Evolutionary conservation across 2,113 vertebrate species (phyloP).

Genomic region (Nothoprocta perdicaria): DNA sequence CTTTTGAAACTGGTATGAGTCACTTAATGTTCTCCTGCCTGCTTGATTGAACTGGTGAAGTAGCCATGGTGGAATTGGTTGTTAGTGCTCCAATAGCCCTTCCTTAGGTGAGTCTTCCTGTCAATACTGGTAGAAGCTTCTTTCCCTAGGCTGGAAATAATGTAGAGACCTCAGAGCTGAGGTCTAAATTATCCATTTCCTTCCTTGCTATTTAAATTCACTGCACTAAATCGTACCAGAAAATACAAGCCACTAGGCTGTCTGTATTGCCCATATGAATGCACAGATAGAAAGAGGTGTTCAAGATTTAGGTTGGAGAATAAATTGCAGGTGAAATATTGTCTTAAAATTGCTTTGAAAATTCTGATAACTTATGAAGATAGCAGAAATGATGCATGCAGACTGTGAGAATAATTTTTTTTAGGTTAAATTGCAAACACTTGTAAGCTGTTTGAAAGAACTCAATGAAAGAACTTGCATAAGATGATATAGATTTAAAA

Average conservation of each 20-base stretch:
- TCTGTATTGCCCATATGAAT: not conserved
- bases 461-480: not conserved
- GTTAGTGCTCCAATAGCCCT: not conserved
- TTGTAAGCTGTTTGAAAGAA: not conserved
- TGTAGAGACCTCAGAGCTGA: not conserved
- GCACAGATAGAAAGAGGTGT: not conserved
- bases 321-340: not conserved
- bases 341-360: not conserved
- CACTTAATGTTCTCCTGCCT: not conserved
- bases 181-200: not conserved
- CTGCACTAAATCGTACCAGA: not conserved
- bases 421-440: not conserved
- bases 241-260: not conserved
- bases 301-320: not conserved
- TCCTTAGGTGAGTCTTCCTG: not conserved
- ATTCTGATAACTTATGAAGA: not conserved
- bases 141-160: not conserved
- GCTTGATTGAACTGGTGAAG: not conserved
- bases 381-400: not conserved
- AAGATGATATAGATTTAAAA: not conserved
- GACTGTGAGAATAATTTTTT: not conserved
- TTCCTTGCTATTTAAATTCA: not conserved
- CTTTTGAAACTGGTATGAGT: conserved; percentile 3
- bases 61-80: not conserved
- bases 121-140: not conserved